Evolutionary conservation across 2,888 invertebrate genomes (phyloP).

Genomic region (Mantis religiosa): DNA sequence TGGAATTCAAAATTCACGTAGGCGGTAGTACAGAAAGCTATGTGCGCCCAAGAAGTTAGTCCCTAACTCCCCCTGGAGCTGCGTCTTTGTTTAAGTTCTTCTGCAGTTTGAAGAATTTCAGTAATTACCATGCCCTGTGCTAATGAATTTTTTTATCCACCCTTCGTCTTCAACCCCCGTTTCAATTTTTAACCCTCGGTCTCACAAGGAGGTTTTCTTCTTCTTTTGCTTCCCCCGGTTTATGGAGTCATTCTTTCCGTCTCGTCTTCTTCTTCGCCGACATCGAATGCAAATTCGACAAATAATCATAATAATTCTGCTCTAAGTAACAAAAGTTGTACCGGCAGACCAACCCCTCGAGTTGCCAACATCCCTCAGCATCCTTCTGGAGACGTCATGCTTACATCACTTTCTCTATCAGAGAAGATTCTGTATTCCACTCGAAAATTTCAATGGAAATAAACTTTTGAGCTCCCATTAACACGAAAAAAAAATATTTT

Average conservation of each 20-base stretch:
- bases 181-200: constrained; percentile 14
- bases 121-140: constrained; percentile 3
- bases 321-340: neutral
- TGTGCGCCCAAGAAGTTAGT: too few species aligned
- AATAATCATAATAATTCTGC: neutral
- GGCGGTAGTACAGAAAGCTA: too few species aligned
- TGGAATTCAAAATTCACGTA: too few species aligned
- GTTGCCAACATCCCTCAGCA: too few species aligned
- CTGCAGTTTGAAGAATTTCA: neutral
- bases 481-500: too few species aligned
- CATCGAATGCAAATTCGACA: neutral
- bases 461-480: too few species aligned
- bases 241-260: constrained; percentile 1
- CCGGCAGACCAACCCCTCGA: too few species aligned
- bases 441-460: too few species aligned
- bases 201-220: neutral
- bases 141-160: neutral
- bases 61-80: neutral
- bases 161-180: neutral
- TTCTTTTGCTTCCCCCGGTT: neutral
- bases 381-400: too few species aligned
- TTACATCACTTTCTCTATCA: too few species aligned
- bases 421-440: too few species aligned
- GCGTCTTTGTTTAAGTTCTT: neutral
- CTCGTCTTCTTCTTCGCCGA: neutral